phyloP scores from a whole-genome alignment of 2,888 invertebrate species.

The Drosophila dives region DNA sequence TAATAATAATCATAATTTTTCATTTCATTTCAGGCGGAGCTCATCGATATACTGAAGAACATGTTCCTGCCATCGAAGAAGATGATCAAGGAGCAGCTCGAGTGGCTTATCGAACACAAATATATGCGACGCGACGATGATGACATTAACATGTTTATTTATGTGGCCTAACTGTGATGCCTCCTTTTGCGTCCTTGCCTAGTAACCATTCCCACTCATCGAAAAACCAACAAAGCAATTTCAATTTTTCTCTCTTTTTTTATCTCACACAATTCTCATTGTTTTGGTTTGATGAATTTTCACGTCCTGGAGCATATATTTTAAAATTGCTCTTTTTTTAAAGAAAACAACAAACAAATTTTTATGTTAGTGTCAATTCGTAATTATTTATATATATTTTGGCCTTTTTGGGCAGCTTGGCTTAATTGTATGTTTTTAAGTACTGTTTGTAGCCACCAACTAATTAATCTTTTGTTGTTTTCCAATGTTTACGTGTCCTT shows the following conservation, averaged over 20 bases:
- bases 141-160: slow-evolving; percentile 98
- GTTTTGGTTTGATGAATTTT: slow-evolving; percentile 23
- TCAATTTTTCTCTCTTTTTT: slow-evolving; percentile 10
- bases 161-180: slow-evolving; percentile 91
- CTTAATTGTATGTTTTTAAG: slow-evolving; percentile 13
- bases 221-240: slow-evolving; percentile 7
- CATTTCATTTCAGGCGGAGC: slow-evolving; percentile 92
- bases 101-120: slow-evolving; percentile 99
- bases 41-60: slow-evolving; percentile 98
- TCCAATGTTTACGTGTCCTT: slow-evolving; percentile 26
- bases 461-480: slow-evolving; percentile 30
- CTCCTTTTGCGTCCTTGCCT: slow-evolving; percentile 40
- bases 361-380: slow-evolving; percentile 28
- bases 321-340: neutral
- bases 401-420: slow-evolving; percentile 33
- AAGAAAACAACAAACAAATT: neutral
- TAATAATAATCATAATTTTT: neutral
- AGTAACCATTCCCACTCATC: slow-evolving; percentile 47
- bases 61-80: slow-evolving; percentile 99
- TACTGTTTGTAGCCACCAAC: slow-evolving; percentile 19
- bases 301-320: slow-evolving; percentile 24
- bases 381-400: slow-evolving; percentile 19
- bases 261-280: slow-evolving; percentile 17
- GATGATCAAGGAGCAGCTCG: slow-evolving; percentile 99
- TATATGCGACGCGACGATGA: slow-evolving; percentile 98